These are phyloP conservation scores for Sternarchorhynchus goeldii DNA, from an alignment of 2,797 vertebrate genomes.

Conservation along the genomic window DNA sequence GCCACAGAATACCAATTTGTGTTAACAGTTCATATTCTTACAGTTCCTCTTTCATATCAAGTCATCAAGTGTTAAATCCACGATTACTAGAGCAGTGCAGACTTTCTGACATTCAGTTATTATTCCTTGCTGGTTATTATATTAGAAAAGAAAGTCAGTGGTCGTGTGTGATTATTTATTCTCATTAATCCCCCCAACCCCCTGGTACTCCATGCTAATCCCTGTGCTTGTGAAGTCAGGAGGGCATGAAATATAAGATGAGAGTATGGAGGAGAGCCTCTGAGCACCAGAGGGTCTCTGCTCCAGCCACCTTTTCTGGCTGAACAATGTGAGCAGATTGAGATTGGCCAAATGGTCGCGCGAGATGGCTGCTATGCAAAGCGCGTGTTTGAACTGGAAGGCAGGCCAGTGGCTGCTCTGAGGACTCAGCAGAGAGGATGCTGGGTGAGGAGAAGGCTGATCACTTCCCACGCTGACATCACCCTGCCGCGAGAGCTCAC, in stretches of 20 bases:
- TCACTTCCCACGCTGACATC: not conserved
- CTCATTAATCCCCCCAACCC: slow-evolving; percentile 45
- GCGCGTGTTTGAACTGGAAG: not conserved
- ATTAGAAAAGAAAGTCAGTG: slow-evolving; percentile 40
- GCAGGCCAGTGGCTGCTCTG: not conserved
- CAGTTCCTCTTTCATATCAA: slow-evolving; percentile 49
- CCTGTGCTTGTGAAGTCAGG: slow-evolving; percentile 63
- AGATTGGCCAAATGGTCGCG: not conserved
- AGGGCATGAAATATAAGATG: slow-evolving; percentile 62
- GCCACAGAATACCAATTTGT: not conserved
- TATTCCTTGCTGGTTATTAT: slow-evolving; percentile 17
- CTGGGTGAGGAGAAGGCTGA: not conserved
- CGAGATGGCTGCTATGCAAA: not conserved
- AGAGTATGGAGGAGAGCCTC: slow-evolving; percentile 36
- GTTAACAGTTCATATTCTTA: slow-evolving; percentile 4
- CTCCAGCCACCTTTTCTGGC: not conserved
- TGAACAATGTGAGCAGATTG: slow-evolving; percentile 1
- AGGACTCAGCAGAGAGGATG: not conserved
- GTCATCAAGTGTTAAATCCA: slow-evolving; percentile 28
- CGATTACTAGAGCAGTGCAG: not conserved
- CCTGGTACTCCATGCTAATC: slow-evolving; percentile 55
- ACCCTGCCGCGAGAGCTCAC: not conserved
- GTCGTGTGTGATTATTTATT: slow-evolving; percentile 52
- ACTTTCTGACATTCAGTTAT: slow-evolving; percentile 7
- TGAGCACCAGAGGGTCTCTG: slow-evolving; percentile 41